Percentiles rank a stretch among this genome's conserved stretches.
These are phyloP conservation scores for Aphaenogaster rudis DNA, from an alignment of 1,140 invertebrate genomes.

Conservation along the genomic window DNA sequence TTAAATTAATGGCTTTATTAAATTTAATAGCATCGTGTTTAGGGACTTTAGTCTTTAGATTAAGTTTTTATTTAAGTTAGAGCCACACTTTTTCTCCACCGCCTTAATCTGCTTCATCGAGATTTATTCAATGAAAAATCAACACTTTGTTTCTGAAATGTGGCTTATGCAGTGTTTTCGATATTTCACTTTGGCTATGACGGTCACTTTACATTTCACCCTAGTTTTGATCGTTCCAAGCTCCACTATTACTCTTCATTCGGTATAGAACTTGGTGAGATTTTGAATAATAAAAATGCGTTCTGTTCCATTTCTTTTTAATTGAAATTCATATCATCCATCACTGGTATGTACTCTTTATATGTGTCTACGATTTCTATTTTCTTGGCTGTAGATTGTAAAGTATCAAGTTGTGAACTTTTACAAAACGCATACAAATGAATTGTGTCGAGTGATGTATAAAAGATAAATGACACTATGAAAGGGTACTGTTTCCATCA, in stretches of 20 bases:
- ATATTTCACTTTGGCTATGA: constrained; percentile 80
- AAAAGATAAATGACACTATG: constrained; percentile 24
- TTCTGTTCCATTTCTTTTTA: constrained; percentile 50
- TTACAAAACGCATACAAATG: neutral
- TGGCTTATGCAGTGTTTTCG: constrained; percentile 85
- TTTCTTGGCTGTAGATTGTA: neutral
- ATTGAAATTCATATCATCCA: constrained; percentile 73
- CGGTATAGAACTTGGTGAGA: constrained; percentile 63
- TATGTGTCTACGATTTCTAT: constrained; percentile 25
- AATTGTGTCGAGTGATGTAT: neutral
- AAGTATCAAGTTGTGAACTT: constrained; percentile 1
- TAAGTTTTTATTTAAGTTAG: constrained; percentile 69
- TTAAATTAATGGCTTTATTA: constrained; percentile 75
- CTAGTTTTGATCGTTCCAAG: constrained; percentile 72
- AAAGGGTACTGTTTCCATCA: constrained; percentile 58
- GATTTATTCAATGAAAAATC: constrained; percentile 67
- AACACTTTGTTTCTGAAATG: constrained; percentile 79
- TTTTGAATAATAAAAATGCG: constrained; percentile 64
- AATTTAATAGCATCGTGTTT: constrained; percentile 79
- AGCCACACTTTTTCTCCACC: constrained; percentile 70
- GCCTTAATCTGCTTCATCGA: constrained; percentile 80
- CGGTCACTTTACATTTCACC: constrained; percentile 75
- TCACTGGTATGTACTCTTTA: constrained; percentile 59
- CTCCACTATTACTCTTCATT: constrained; percentile 65
- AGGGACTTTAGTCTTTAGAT: constrained; percentile 77